Conservation (phyloP, 1,140 invertebrate species). For the Pogonomyrmex barbatus region DNA sequence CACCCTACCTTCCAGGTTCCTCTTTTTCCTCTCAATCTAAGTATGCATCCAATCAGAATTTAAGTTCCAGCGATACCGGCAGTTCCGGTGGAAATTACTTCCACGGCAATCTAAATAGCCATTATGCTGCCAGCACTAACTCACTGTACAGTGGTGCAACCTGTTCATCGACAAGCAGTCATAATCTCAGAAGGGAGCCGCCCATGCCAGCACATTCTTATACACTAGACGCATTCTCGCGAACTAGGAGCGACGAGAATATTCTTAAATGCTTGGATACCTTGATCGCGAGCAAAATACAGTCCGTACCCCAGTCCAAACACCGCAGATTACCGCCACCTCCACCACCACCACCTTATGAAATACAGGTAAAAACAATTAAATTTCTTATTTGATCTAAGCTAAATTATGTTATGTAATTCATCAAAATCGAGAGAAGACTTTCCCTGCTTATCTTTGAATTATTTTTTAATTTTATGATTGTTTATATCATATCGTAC, state of each 20-base stretch:
- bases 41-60: slow-evolving; percentile 91
- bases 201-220: slow-evolving; percentile 86
- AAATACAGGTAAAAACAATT: slow-evolving; percentile 83
- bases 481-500: too few relatives aligned
- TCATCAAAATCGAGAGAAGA: background rate
- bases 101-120: slow-evolving; percentile 81
- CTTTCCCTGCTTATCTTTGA: too few relatives aligned
- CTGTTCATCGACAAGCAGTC: slow-evolving; percentile 84
- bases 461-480: too few relatives aligned
- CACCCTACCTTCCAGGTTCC: slow-evolving; percentile 90
- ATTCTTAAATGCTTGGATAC: slow-evolving; percentile 89
- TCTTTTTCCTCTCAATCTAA: slow-evolving; percentile 87
- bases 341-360: slow-evolving; percentile 90
- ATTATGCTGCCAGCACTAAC: slow-evolving; percentile 84
- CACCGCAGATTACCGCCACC: slow-evolving; percentile 90
- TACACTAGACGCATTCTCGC: slow-evolving; percentile 86
- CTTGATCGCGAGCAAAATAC: slow-evolving; percentile 78
- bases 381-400: background rate
- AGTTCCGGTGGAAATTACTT: slow-evolving; percentile 73
- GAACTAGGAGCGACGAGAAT: slow-evolving; percentile 92
- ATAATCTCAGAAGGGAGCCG: slow-evolving; percentile 86
- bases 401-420: background rate
- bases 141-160: slow-evolving; percentile 86
- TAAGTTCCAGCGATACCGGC: slow-evolving; percentile 85
- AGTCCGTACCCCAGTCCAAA: slow-evolving; percentile 86